A percentile compares a stretch with the other conserved stretches of the same genome.
Evolutionary conservation across 2,797 vertebrate genomes (phyloP).

Genomic region (Hirundo rustica): DNA sequence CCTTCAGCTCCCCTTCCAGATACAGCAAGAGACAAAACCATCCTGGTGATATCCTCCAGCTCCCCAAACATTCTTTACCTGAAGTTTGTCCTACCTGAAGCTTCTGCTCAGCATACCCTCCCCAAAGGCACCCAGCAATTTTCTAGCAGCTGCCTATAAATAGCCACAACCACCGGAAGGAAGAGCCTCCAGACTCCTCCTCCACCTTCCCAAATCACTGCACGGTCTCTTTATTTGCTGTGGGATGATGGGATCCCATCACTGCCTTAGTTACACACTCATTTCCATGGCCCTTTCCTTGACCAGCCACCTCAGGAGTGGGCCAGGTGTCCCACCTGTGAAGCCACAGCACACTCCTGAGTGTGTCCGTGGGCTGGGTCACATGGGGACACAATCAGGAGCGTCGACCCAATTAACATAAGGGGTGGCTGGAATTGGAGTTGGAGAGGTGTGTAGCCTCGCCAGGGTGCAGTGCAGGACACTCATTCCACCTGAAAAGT

Average conservation of each 20-base stretch:
- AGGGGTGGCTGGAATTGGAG: not conserved
- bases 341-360: rapidly evolving
- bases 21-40: not conserved
- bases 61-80: not conserved
- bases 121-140: no score
- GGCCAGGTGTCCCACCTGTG: not conserved
- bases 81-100: not conserved
- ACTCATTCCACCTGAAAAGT: not conserved
- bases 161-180: not conserved
- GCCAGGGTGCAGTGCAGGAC: not conserved
- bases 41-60: not conserved
- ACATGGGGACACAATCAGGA: not conserved
- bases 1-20: not conserved
- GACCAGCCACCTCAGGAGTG: rapidly evolving
- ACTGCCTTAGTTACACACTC: not conserved
- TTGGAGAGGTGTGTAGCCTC: rapidly evolving
- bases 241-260: not conserved
- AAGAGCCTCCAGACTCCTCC: not conserved
- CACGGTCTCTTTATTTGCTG: rapidly evolving
- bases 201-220: not conserved
- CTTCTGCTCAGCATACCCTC: not conserved
- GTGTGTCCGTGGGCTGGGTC: rapidly evolving
- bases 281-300: not conserved
- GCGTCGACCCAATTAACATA: rapidly evolving
- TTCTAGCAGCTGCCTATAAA: not conserved